Base-by-base conservation (phyloP, 2,113 vertebrate genomes). In the Microtus oregoni region DNA sequence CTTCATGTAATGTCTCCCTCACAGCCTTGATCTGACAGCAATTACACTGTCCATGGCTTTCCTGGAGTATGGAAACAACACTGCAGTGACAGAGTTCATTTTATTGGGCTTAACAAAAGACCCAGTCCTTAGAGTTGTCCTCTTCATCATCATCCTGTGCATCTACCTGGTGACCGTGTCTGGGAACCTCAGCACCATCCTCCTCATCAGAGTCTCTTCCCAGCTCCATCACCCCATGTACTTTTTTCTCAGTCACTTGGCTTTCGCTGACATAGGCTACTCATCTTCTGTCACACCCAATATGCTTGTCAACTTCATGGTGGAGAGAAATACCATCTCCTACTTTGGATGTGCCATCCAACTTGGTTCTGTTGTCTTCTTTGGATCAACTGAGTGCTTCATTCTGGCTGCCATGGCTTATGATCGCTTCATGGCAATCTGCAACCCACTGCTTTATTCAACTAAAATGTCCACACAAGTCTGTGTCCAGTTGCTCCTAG, bases 151-250 rank as follows among this genome's bases (percentile, higher is more conserved):
- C 50, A 50, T 50, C 50, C 50, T 50, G 50, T 50, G 50, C 50
- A 50, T 50, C 50, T 50, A 97, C 38, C 15, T 96, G 30, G 75
- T 96, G 19, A 94, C 94, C 1, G 4, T 96, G 30, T 72, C 12
- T 76, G 94, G 95, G 19, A 97, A 97, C 41, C 89, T 97, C 44
- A 94, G 94, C 94, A 96, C 78, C 47, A 86, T 97, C 11, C 67
- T 92, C 61, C 96, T 97, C 5, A 95, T 95, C 86, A 96, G 85
- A 68, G 55, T 86, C 14, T 96, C 92, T 8, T 65, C 81, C 63
- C 96, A 96, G n/a, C 95, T 96, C 44, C 76, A 73, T 65, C 94
- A 94, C 17, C 95, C 92, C 8, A 94, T 95, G 97, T 97, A 95
- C 12, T 91, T 95, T 86, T 97, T 97, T 14, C 92, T 96, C 32